phyloP scores from a whole-genome alignment of 2,113 vertebrate genomes.

The Motacilla alba region DNA sequence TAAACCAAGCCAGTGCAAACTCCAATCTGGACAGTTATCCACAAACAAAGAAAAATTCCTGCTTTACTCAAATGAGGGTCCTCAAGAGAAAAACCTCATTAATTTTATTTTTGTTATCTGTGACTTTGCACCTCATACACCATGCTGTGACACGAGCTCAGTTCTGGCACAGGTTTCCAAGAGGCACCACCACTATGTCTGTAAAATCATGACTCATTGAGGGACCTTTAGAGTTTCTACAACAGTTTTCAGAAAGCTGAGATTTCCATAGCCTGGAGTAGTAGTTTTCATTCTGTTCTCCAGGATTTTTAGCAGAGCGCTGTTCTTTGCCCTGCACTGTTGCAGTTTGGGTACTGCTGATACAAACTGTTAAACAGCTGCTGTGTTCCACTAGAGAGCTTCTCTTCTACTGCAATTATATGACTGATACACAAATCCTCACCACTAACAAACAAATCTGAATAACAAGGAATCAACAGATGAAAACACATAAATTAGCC shows the following conservation, averaged over 20 bases:
- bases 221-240: not conserved
- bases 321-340: not conserved
- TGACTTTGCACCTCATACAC: not conserved
- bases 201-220: not conserved
- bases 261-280: not conserved
- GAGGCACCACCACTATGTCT: not conserved
- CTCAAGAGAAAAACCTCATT: not conserved
- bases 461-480: not conserved
- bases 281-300: not conserved
- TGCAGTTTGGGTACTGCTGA: not conserved
- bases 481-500: not conserved
- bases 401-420: not conserved
- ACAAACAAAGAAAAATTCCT: not conserved
- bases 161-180: not conserved
- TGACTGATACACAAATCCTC: not conserved
- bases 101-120: not conserved
- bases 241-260: not conserved
- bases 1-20: constrained; percentile 9
- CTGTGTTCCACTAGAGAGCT: not conserved
- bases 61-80: not conserved
- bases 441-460: not conserved
- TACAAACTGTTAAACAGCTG: constrained; percentile 9
- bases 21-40: not conserved
- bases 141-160: not conserved
- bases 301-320: not conserved